phyloP scores from a whole-genome alignment of 2,888 invertebrate species.

The Electrophaes corylata region DNA sequence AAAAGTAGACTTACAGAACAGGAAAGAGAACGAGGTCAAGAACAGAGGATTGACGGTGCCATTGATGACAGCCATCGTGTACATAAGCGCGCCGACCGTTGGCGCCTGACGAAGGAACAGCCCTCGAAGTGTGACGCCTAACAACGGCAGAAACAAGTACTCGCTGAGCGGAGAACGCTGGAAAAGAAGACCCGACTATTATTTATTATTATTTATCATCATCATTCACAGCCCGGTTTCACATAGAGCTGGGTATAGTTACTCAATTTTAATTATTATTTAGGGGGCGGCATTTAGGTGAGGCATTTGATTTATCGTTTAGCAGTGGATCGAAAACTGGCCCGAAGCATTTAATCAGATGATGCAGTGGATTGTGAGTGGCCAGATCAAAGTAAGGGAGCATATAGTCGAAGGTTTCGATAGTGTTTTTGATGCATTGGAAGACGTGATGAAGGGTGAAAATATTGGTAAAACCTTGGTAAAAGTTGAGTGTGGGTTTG shows the following conservation, averaged over 20 bases:
- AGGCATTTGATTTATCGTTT: too few species aligned
- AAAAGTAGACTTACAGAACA: conserved; percentile 63
- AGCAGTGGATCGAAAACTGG: too few species aligned
- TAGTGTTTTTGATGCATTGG: background rate
- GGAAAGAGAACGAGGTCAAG: conserved; percentile 61
- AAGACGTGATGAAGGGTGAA: background rate
- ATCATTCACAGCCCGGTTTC: too few species aligned
- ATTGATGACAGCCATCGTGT: conserved; percentile 66
- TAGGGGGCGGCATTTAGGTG: too few species aligned
- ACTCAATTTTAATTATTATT: too few species aligned
- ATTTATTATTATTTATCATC: too few species aligned
- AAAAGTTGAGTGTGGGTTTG: background rate
- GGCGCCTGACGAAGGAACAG: conserved; percentile 68
- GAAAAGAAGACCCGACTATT: background rate
- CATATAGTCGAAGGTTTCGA: background rate
- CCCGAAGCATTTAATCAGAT: too few species aligned
- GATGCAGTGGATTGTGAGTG: too few species aligned
- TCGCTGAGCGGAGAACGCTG: conserved; percentile 71
- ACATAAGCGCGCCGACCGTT: conserved; percentile 67
- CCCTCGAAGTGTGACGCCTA: conserved; percentile 69
- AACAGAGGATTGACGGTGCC: conserved; percentile 66
- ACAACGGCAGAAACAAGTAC: conserved; percentile 72
- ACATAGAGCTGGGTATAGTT: too few species aligned
- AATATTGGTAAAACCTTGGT: background rate
- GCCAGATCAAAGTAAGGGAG: background rate